Percentiles rank a stretch among this genome's conserved stretches.
Evolutionary conservation across 2,888 invertebrate species (phyloP).

Genomic region (Itoplectis maculator): DNA sequence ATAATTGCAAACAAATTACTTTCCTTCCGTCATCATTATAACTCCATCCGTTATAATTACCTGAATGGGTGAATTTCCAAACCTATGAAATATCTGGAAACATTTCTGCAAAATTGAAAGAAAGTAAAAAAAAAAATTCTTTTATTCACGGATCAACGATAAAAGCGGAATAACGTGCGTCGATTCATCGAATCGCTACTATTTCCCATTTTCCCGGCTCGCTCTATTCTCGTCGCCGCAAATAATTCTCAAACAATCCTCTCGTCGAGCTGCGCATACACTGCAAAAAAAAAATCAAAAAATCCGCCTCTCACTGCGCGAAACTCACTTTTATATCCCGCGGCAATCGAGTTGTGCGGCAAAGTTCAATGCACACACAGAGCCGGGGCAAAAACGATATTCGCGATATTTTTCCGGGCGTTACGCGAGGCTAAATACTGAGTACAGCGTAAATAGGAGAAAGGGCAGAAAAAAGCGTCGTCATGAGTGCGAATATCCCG

Average conservation of each 20-base stretch:
- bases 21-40: no score
- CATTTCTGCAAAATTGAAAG: no score
- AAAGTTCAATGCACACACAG: neutral
- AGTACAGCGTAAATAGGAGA: no score
- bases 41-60: no score
- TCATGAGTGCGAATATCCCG: neutral
- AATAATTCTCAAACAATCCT: neutral
- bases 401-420: neutral
- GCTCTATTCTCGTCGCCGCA: neutral
- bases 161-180: no score
- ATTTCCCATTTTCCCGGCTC: no score
- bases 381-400: neutral
- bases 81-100: no score
- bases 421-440: neutral
- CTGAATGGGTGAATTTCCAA: no score
- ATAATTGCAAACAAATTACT: no score
- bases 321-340: neutral
- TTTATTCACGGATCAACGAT: no score
- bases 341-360: neutral
- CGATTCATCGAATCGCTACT: no score
- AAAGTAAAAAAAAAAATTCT: no score
- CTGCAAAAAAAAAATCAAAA: neutral
- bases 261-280: neutral
- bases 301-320: neutral
- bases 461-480: neutral